Conservation (phyloP, 2,113 vertebrate genomes). For the Callaeas wilsoni region DNA sequence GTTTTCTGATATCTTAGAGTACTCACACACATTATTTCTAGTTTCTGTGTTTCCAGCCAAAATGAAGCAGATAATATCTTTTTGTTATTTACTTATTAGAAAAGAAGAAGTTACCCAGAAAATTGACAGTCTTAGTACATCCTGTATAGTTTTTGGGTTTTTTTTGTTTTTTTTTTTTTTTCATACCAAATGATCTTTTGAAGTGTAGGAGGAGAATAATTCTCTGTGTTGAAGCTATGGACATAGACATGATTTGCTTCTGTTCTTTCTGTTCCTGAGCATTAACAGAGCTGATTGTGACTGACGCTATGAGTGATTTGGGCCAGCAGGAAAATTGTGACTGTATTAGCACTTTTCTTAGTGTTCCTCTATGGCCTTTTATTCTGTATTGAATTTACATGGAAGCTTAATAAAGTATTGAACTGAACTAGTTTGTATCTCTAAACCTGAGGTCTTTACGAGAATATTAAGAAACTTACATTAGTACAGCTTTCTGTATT, state of each 20-base stretch:
- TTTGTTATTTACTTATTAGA: neutral
- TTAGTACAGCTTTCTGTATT: neutral
- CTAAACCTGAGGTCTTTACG: neutral
- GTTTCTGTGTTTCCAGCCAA: neutral
- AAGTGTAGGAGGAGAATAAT: neutral
- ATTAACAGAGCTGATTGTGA: neutral
- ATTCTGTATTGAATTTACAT: neutral
- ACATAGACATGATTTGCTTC: neutral
- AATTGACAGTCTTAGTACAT: neutral
- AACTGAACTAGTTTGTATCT: neutral
- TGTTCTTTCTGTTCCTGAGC: neutral
- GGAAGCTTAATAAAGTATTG: neutral
- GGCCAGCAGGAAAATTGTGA: neutral
- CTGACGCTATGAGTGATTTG: neutral
- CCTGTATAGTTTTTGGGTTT: neutral
- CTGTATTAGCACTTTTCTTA: neutral
- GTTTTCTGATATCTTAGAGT: neutral
- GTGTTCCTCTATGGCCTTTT: neutral
- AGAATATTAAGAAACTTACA: neutral
- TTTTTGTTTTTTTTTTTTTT: neutral
- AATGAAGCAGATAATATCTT: neutral
- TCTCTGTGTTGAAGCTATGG: neutral
- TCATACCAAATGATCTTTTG: neutral
- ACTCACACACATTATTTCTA: neutral
- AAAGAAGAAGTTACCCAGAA: neutral